phyloP scores from a whole-genome alignment of 2,888 invertebrate species.

The Coecobrya sp. region DNA sequence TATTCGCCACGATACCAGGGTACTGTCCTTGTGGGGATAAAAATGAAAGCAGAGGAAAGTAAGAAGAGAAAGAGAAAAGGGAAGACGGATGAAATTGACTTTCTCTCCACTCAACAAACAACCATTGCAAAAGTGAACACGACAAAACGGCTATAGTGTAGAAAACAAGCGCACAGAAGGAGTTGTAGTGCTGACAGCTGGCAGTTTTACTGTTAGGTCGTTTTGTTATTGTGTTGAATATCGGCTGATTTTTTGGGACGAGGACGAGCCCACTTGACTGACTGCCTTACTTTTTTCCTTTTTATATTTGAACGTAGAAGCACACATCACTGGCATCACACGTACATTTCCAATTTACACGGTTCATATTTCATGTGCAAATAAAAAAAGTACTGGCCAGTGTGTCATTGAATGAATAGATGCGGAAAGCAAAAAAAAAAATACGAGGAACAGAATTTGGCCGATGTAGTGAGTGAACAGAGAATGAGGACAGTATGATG shows the following conservation, averaged over 20 bases:
- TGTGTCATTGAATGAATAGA: slow-evolving; percentile 1
- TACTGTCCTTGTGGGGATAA: slow-evolving; percentile 18
- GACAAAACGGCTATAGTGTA: not conserved
- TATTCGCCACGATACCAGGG: not conserved
- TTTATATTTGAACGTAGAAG: not conserved
- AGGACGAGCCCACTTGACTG: slow-evolving; percentile 53
- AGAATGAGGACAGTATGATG: slow-evolving; percentile 39
- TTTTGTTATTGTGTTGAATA: slow-evolving; percentile 16
- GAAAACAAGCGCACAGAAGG: not conserved
- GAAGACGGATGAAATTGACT: slow-evolving; percentile 59
- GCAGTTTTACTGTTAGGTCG: slow-evolving; percentile 4
- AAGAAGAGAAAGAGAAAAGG: not conserved
- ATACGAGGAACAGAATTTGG: not conserved
- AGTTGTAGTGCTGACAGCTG: slow-evolving; percentile 60
- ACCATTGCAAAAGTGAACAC: not conserved
- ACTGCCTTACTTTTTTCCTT: slow-evolving; percentile 64
- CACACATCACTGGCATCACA: slow-evolving; percentile 12
- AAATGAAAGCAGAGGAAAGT: not conserved
- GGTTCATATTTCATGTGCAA: slow-evolving; percentile 57
- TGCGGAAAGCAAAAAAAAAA: not conserved
- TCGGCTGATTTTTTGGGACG: slow-evolving; percentile 43
- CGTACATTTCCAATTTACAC: slow-evolving; percentile 54
- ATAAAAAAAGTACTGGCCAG: slow-evolving; percentile 29
- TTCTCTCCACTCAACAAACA: slow-evolving; percentile 35
- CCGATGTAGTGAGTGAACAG: not conserved